Percentiles rank a stretch among this genome's conserved stretches.
These are phyloP conservation scores for Heterochromis multidens DNA, from an alignment of 2,113 vertebrate genomes.

Conservation along the genomic window DNA sequence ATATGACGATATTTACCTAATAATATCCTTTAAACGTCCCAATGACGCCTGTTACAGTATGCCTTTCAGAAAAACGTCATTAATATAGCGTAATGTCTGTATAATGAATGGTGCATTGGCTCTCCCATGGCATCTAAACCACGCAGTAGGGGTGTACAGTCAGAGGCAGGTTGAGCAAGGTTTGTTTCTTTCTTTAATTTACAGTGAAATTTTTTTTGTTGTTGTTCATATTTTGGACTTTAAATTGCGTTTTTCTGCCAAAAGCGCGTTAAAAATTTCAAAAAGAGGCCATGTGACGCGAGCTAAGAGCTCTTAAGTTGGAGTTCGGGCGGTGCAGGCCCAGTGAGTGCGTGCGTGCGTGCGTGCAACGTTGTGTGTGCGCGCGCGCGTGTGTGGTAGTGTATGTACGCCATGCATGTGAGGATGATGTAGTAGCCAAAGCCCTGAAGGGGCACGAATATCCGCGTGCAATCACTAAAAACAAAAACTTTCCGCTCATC, in stretches of 20 bases:
- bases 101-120: not conserved
- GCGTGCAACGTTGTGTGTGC: not conserved
- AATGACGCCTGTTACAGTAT: not conserved
- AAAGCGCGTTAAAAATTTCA: not conserved
- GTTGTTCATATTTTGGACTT: not conserved
- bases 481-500: not conserved
- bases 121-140: not conserved
- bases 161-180: not conserved
- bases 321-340: conserved; percentile 48
- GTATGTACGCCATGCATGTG: not conserved
- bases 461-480: not conserved
- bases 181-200: not conserved
- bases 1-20: not conserved
- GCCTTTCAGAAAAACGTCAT: not conserved
- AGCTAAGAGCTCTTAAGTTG: conserved; percentile 4
- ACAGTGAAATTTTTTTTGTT: not conserved
- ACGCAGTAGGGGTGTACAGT: not conserved
- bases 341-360: conserved; percentile 9
- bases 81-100: not conserved
- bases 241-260: not conserved
- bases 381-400: not conserved
- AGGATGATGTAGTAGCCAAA: conserved; percentile 21
- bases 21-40: not conserved
- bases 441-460: conserved; percentile 39
- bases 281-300: conserved; percentile 14